These are phyloP conservation scores for Limnephilus marmoratus DNA, from an alignment of 2,888 invertebrate species.

Conservation along the genomic window DNA sequence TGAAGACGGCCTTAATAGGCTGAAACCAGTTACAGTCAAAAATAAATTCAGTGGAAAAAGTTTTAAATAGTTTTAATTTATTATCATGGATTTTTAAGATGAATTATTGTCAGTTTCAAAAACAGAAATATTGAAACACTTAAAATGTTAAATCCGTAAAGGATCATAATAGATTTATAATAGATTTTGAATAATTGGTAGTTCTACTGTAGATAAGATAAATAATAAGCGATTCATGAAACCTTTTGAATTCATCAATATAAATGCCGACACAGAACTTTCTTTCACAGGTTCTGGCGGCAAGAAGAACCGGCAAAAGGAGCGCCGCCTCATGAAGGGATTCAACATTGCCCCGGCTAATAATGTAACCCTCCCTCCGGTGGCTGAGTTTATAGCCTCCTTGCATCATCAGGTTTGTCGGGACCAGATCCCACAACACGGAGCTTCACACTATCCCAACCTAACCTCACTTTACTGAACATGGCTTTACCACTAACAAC, in stretches of 20 bases:
- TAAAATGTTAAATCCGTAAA: no score
- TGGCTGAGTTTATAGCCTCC: constrained; percentile 87
- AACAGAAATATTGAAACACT: no score
- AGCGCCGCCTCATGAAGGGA: constrained; percentile 94
- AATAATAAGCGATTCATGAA: neutral
- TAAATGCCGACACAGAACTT: constrained; percentile 65
- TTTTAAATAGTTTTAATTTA: no score
- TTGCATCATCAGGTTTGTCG: constrained; percentile 78
- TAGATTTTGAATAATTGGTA: neutral
- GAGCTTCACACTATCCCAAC: constrained; percentile 66
- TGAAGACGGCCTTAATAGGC: no score
- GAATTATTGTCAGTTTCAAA: no score
- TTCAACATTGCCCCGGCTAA: constrained; percentile 90
- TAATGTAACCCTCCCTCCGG: constrained; percentile 82
- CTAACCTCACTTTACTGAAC: neutral
- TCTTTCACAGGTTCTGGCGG: constrained; percentile 86
- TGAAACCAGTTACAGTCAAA: no score
- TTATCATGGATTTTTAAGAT: no score
- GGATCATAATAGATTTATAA: neutral
- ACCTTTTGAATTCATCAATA: constrained; percentile 56
- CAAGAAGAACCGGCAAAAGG: constrained; percentile 95
- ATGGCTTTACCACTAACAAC: neutral
- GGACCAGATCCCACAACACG: constrained; percentile 68
- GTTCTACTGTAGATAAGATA: neutral
- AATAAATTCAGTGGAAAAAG: no score